A percentile compares a stretch with the other conserved stretches of the same genome.
These are phyloP conservation scores for Trachythela sp. DNA, from an alignment of 64 coral and sea anemone species.

Conservation along the genomic window DNA sequence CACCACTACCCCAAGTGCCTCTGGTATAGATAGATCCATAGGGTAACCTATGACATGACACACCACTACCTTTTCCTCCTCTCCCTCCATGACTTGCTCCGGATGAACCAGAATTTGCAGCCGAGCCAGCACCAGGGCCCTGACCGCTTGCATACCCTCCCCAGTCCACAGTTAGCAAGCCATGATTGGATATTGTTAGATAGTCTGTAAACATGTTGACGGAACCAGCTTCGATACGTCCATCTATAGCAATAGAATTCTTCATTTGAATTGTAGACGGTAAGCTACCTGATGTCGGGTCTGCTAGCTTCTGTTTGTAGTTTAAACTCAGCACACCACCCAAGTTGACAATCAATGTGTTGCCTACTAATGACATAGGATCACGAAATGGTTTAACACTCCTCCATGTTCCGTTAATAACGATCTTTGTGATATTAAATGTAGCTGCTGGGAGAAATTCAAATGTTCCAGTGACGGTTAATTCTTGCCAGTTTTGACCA, in stretches of 20 bases:
- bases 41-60: slow-evolving; percentile 36
- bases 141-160: slow-evolving; percentile 51
- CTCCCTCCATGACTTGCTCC: slow-evolving; percentile 66
- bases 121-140: slow-evolving; percentile 61
- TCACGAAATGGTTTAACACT: not conserved
- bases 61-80: slow-evolving; percentile 64
- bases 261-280: not conserved
- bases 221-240: slow-evolving; percentile 18
- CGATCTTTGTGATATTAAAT: slow-evolving; percentile 5
- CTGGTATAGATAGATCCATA: slow-evolving; percentile 81
- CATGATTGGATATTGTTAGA: not conserved
- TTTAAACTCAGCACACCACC: not conserved
- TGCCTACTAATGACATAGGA: not conserved
- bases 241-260: not conserved
- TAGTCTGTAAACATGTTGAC: slow-evolving; percentile 6
- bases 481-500: not conserved
- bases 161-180: slow-evolving; percentile 29
- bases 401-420: not conserved
- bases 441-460: not conserved
- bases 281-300: not conserved
- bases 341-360: not conserved
- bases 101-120: slow-evolving; percentile 52
- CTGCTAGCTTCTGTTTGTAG: not conserved
- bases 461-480: not conserved
- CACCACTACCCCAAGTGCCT: slow-evolving; percentile 89